Base-by-base conservation (phyloP, 2,113 vertebrate species). In the Australoheros scitulus region DNA sequence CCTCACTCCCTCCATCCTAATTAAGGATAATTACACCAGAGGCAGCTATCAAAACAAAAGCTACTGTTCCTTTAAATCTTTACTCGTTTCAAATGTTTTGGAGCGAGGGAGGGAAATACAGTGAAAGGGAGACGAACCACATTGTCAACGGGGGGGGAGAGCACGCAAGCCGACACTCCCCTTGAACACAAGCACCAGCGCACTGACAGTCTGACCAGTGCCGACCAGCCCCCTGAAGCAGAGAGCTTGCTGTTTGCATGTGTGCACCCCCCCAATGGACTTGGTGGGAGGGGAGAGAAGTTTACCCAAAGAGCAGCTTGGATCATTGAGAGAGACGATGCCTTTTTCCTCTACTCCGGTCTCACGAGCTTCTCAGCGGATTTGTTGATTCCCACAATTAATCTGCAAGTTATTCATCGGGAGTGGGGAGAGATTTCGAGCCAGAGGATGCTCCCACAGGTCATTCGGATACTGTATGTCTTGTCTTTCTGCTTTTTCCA, bases 361-460 rank as follows among this genome's bases (percentile, higher is more conserved):
- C 92, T 91, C 92, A 75, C 91, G 47, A 80, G 82, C 90, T 68
- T 87, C 86, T 91, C 89, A 78, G 87, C 94, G 94, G 95, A 96
- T 95, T 94, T 94, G 92, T 87, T 95, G 93, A 95, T 92, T 89
- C 36, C 77, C 75, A 64, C 70, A 75, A 85, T 92, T 81, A 77
- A 86, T 74, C 52, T 55, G 36, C 83, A 91, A 94, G 89, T 94
- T 93, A 81, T 94, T 94, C 88, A 78, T 64, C 79, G 78, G 88
- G 91, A 82, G 87, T 72, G 89, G 78, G 87, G 79, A 80, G 83
- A 92, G 86, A 93, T 90, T 88, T 70, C 92, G 89, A 93, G 92
- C 65, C 93, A 93, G 93, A 96, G 94, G 91, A 96, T 96, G 95
- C 93, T 95, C 94, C 93, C 95, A 92, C 94, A 93, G 92, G 93